Evolutionary conservation across 2,888 invertebrate species (phyloP), one percentile per base, ranked within the genome.

Genomic region (Hemithea aestivaria): DNA sequence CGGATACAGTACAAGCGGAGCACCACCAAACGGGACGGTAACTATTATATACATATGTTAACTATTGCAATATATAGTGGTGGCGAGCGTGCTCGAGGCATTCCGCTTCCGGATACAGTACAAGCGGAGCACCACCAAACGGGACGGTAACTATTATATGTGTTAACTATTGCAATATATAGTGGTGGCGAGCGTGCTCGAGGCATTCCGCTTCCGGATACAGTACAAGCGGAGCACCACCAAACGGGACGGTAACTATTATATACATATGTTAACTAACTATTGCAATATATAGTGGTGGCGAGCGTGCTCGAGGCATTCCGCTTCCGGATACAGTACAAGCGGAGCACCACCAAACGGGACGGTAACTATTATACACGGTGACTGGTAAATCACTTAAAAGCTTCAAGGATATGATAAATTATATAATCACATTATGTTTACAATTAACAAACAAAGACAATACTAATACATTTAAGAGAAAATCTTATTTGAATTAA

Each of bases 91-190:
- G 45, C 80, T 96, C 48, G 96, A 96, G 73, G 94, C 95, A 1
- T 96, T 96, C 78, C 82, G 96, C 34, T 96, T 96, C 76, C 87
- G 95, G 49, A 96, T 96, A 67, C 94, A 95, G 72, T 96, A 95
- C 75, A 93, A 95, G 69, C 84, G 92, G 35, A 92, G 93, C 61
- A 94, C 95, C 40, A 91, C 91, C 0, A 93, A 94, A 78, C 85
- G 91, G 56, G 93, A 93, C 52, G 93, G 93, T 92, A 24, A 68
- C 21, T 20, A 7, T 20, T 6, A 20, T 7, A 7, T 20, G 1
- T 7, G 6, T 6, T 37, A n/a, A n/a, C n/a, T n/a, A n/a, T n/a
- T n/a, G n/a, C n/a, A n/a, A n/a, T n/a, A n/a, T n/a, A n/a, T n/a
- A n/a, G n/a, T n/a, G n/a, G n/a, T n/a, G n/a, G n/a, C n/a, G 9